Evolutionary conservation across 2,888 invertebrate genomes (phyloP).

Genomic region (Sussaba pulchella): DNA sequence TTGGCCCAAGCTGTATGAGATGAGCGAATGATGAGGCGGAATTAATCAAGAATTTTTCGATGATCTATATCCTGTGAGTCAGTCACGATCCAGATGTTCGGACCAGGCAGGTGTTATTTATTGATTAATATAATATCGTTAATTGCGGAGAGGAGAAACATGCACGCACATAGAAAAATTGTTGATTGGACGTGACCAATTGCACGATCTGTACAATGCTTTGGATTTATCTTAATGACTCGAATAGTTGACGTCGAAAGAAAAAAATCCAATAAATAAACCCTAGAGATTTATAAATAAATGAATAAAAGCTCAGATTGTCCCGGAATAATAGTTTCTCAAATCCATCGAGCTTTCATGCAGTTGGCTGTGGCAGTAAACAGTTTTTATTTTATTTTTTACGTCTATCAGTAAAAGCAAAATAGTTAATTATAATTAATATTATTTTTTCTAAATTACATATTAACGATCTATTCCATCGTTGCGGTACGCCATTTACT

Average conservation of each 20-base stretch:
- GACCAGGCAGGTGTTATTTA: too few relatives aligned
- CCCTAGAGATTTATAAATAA: too few relatives aligned
- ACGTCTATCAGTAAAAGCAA: conserved; percentile 49
- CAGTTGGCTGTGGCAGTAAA: neutral
- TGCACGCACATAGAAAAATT: conserved; percentile 6
- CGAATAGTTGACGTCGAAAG: too few relatives aligned
- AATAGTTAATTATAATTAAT: conserved; percentile 31
- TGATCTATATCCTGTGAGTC: too few relatives aligned
- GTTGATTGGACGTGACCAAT: neutral
- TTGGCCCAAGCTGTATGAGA: too few relatives aligned
- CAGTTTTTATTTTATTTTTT: neutral
- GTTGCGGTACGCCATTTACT: conserved; percentile 51
- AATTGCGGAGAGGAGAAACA: conserved; percentile 63
- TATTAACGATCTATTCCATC: conserved; percentile 40
- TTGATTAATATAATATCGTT: conserved; percentile 40
- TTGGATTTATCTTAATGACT: too few relatives aligned
- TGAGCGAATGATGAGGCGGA: too few relatives aligned
- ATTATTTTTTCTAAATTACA: conserved; percentile 37
- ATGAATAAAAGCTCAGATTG: too few relatives aligned
- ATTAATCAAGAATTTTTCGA: too few relatives aligned
- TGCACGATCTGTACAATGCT: neutral
- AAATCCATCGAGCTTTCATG: neutral
- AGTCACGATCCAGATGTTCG: too few relatives aligned
- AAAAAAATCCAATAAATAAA: too few relatives aligned
- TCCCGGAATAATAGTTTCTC: too few relatives aligned